Evolutionary conservation across 2,888 invertebrate species (phyloP), one percentile per base, ranked within the genome.

Genomic region (Tortricodes alternella): DNA sequence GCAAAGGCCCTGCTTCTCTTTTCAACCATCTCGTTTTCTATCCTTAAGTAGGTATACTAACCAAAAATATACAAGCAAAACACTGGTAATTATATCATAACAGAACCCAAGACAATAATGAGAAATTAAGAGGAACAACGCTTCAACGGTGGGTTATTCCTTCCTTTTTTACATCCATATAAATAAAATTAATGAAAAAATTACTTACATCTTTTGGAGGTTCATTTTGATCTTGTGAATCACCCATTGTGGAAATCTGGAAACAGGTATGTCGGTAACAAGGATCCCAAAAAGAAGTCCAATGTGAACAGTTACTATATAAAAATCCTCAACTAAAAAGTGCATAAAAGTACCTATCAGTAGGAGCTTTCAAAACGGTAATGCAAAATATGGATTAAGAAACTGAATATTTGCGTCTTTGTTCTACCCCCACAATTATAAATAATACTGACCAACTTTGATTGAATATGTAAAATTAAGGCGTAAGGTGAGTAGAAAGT

Each of bases 201-300:
- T 15, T 38, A 79, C 85, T 83, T 71, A 89, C 89, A 78, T 88
- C 88, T 65, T 85, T 89, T 61, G 89, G 85, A 8, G 85, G 85
- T 37, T 89, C 90, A 65, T 83, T 88, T 58, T 88, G 89, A 60
- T 89, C 83, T 55, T 72, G 70, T 62, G 85, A 80, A 65, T 89
- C 89, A 78, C 86, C 77, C 89, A 90, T 90, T 59, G 62, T 80
- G 59, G 21, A 53, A 53, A 49, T 64, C 78, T 74, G 60, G 62
- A 73, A 63, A 57, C 18, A 43, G 57, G 58, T 35, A 38, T n/a
- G n/a, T n/a, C n/a, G n/a, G n/a, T n/a, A n/a, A n/a, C n/a, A n/a
- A n/a, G n/a, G n/a, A n/a, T n/a, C n/a, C n/a, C n/a, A n/a, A 21
- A 53, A 51, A 29, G 4, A 11, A 29, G 5, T 9, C 4, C 29